A percentile compares a stretch with the other conserved stretches of the same genome.
Conservation (phyloP, 2,888 invertebrate genomes). For the Cheilosia grossa region DNA sequence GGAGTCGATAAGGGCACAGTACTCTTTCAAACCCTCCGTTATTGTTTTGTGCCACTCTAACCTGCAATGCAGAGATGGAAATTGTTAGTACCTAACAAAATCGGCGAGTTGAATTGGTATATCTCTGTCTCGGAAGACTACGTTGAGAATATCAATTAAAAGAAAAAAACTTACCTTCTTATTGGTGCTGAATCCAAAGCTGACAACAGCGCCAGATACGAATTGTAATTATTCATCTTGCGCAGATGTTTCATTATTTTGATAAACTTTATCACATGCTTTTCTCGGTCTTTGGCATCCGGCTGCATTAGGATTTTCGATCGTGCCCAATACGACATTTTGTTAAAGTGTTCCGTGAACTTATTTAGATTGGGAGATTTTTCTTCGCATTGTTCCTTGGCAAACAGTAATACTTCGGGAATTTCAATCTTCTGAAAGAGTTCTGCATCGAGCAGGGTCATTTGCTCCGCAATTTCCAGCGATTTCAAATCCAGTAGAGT, state of each 20-base stretch:
- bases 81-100: background rate
- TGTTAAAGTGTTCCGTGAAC: conserved; percentile 99
- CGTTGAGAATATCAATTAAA: background rate
- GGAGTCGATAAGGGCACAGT: conserved; percentile 97
- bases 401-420: conserved; percentile 98
- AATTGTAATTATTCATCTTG: conserved; percentile 99
- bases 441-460: conserved; percentile 98
- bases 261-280: conserved; percentile 96
- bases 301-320: conserved; percentile 95
- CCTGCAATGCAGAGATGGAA: conserved; percentile 83
- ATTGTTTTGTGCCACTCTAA: conserved; percentile 97
- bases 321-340: conserved; percentile 99
- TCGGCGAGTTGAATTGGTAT: no score
- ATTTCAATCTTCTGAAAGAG: conserved; percentile 98
- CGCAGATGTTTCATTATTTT: conserved; percentile 99
- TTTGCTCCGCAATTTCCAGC: conserved; percentile 97
- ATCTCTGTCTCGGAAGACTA: no score
- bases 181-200: conserved; percentile 98
- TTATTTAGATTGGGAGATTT: conserved; percentile 97
- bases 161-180: conserved; percentile 79
- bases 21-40: conserved; percentile 95
- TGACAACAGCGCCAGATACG: conserved; percentile 97
- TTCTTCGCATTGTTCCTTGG: conserved; percentile 98
- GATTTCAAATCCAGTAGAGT: conserved; percentile 96
- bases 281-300: conserved; percentile 97